A percentile compares a stretch with the other conserved stretches of the same genome.
Evolutionary conservation across 2,888 invertebrate genomes (phyloP).

Genomic region (Nebria brevicollis): DNA sequence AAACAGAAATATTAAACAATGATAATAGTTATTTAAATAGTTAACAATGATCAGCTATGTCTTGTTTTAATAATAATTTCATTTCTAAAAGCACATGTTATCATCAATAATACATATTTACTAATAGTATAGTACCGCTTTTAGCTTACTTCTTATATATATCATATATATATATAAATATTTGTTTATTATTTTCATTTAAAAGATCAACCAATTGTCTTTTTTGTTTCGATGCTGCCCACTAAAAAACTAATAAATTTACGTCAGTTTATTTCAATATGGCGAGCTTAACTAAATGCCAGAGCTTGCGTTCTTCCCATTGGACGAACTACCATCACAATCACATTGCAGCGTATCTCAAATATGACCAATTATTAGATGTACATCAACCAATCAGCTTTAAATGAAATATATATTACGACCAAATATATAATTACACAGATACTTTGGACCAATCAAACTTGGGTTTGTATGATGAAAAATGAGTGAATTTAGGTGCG

Average conservation of each 20-base stretch:
- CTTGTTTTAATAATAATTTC: conserved; percentile 22
- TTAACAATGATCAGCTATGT: conserved; percentile 61
- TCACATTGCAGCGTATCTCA: neutral
- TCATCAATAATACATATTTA: conserved; percentile 11
- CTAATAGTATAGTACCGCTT: conserved; percentile 6
- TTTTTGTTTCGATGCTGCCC: conserved; percentile 23
- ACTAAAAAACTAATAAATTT: conserved; percentile 4
- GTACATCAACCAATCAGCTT: neutral
- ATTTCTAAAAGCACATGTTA: conserved; percentile 34
- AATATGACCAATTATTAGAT: neutral
- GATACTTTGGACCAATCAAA: conserved; percentile 3
- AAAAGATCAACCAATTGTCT: conserved; percentile 8
- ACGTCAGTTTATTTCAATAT: conserved; percentile 1
- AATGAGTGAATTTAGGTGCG: conserved; percentile 6
- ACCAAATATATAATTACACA: neutral
- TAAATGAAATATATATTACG: neutral
- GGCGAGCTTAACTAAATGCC: neutral
- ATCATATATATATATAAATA: neutral
- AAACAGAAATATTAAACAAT: conserved; percentile 23
- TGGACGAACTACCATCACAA: conserved; percentile 2
- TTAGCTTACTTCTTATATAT: neutral
- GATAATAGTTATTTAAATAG: conserved; percentile 58
- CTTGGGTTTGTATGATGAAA: neutral
- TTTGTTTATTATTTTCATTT: conserved; percentile 10
- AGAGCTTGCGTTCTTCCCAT: neutral